phyloP scores from a whole-genome alignment of 2,888 invertebrate species.

The Ischnura elegans region DNA sequence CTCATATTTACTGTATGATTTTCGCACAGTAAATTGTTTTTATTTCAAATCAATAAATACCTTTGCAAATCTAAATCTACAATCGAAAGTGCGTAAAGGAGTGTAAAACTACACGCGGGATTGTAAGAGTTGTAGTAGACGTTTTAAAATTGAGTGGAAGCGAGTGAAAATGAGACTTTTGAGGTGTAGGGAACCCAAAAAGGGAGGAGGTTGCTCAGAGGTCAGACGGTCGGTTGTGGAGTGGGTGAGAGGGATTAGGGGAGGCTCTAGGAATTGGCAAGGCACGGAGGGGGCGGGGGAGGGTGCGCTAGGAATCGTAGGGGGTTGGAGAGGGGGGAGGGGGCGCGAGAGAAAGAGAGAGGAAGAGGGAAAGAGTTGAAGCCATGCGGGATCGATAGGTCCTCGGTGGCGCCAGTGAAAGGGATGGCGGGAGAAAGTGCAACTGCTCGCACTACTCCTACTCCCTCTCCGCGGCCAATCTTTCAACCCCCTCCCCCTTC shows the following conservation, averaged over 20 bases:
- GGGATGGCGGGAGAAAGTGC: constrained; percentile 43
- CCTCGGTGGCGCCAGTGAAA: constrained; percentile 57
- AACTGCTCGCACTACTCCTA: background rate
- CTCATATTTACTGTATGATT: no score
- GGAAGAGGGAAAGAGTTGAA: background rate
- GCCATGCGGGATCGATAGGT: constrained; percentile 43
- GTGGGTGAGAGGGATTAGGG: background rate
- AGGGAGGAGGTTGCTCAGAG: constrained; percentile 8
- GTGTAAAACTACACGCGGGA: background rate
- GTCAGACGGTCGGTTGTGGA: background rate
- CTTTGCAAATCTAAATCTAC: no score
- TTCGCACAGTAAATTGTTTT: no score
- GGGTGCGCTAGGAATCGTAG: background rate
- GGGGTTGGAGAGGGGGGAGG: background rate
- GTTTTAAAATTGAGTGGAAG: background rate
- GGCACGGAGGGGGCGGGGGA: background rate
- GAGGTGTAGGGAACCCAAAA: background rate
- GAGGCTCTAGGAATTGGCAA: background rate
- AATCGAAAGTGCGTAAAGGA: background rate
- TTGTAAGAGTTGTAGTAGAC: background rate
- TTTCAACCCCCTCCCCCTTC: background rate
- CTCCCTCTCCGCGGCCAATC: background rate
- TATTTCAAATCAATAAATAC: no score
- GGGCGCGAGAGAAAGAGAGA: background rate
- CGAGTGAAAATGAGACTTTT: no score